Evolutionary conservation across 2,797 vertebrate genomes (phyloP), one percentile per base, ranked within the genome.

Genomic region (Stomatorhinus walkeri): DNA sequence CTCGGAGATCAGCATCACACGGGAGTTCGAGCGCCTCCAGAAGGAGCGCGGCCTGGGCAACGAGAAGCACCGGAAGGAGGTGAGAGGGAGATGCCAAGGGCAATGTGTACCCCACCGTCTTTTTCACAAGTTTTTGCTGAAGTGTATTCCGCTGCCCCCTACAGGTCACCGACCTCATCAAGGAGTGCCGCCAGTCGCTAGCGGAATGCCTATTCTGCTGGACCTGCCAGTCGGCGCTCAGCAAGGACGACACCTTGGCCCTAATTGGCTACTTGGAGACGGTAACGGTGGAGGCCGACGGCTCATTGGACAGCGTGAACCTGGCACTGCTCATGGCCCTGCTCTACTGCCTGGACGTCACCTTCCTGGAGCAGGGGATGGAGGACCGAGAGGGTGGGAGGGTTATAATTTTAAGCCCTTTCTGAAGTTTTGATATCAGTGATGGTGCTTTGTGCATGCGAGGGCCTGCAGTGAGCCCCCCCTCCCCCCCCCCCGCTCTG

Each of bases 21-120:
- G 95, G 2, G 98, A 99, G 91, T 99, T 99, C 94, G 98, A 99
- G 87, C 96, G 96, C 90, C 96, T 99, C 51, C 98, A 99, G 94
- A 96, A 96, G 87, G 97, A 98, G 72, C 95, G 98, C 4, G 98
- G 98, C 16, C 92, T 99, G 90, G 98, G 98, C 88, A 99, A 97
- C 81, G 98, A 99, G 91, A 99, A 99, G 90, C 98, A 99, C 94
- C 97, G 98, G 87, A 99, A 98, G 93, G 97, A 98, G 97, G 98
- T 97, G 83, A n/a, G 91, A 88, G 3, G 40, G 87, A 5, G 85
- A 0, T 1, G 32, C 49, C 12, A 4, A 1, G 36, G 51, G 4
- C n/a, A n/a, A 3, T 7, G 6, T 40, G n/a, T 0, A 59, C 52
- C 88, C 88, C 2, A 19, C 2, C 14, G 12, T 7, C 49, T 40